Evolutionary conservation across 2,113 vertebrate species (phyloP), one percentile per base, ranked within the genome.

Genomic region (Phoxinus phoxinus): DNA sequence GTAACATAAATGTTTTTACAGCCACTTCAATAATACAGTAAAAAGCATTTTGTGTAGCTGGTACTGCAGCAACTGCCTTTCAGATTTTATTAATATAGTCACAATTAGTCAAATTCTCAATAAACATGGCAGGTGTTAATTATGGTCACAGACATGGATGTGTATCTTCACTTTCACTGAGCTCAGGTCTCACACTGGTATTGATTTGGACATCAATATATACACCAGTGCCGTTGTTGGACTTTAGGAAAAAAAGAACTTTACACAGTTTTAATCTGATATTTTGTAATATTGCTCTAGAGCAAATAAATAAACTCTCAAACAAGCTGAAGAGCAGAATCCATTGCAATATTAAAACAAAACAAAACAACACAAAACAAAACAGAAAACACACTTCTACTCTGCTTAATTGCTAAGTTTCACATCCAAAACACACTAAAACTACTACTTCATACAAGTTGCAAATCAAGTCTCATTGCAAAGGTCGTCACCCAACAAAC

Each of bases 101-200:
- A 72, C 35, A 72, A 23, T 41, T 41, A 12, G 69, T 72, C 69
- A 72, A 72, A 72, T 71, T 17, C 35, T 37, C 35, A 71, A 56
- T 46, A 56, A 37, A 41, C 35, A 71, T 21, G 3, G 3, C 6
- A 69, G 7, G 67, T 35, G 30, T 11, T 71, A 69, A 69, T 35
- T 17, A 17, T 10, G 32, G 32, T 30, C 30, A 13, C 27, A 65
- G 13, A 30, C 25, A 15, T 63, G 25, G 61, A 30, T 69, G 19
- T 69, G 32, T 23, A 19, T 32, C 65, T 69, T 69, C 35, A 19
- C 19, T 69, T 69, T 35, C 17, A 69, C 65, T 19, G 17, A 32
- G 65, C 27, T 65, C 27, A 65, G 27, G 8, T 21, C 21, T 37
- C 32, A 65, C 61, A 65, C 4, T 63, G 61, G 15, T 65, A 30